phyloP scores from a whole-genome alignment of 2,113 vertebrate species.

The Notarius lentiginosus region DNA sequence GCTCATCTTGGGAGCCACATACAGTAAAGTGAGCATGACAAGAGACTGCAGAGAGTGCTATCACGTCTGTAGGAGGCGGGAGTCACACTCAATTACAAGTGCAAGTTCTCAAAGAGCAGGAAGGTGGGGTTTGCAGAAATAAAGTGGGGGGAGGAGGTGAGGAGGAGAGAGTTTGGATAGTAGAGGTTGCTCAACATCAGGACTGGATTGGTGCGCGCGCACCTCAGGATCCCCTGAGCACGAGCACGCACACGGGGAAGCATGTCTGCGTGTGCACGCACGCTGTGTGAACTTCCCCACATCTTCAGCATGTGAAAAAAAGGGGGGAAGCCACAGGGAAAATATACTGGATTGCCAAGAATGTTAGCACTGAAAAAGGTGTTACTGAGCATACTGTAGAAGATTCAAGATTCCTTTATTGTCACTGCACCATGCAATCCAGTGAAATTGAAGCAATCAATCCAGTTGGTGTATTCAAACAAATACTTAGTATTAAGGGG shows the following conservation, averaged over 20 bases:
- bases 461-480: too few species aligned
- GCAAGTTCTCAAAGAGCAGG: background rate
- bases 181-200: slow-evolving; percentile 63
- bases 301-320: slow-evolving; percentile 73
- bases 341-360: slow-evolving; percentile 75
- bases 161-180: slow-evolving; percentile 3
- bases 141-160: slow-evolving; percentile 41
- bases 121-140: slow-evolving; percentile 49
- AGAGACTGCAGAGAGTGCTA: too few species aligned
- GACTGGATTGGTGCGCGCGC: slow-evolving; percentile 54
- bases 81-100: too few species aligned
- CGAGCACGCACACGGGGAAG: slow-evolving; percentile 50
- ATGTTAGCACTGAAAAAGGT: slow-evolving; percentile 94
- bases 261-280: slow-evolving; percentile 25
- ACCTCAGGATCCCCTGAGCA: background rate
- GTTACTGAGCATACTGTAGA: too few species aligned
- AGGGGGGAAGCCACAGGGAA: slow-evolving; percentile 51
- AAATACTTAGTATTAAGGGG: too few species aligned
- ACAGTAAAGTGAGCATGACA: too few species aligned
- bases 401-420: too few species aligned
- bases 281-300: slow-evolving; percentile 66
- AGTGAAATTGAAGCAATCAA: too few species aligned
- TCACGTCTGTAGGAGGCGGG: too few species aligned
- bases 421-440: too few species aligned
- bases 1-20: too few species aligned